Evolutionary conservation across 1,140 invertebrate species (phyloP).

Genomic region (Penaeus japonicus): DNA sequence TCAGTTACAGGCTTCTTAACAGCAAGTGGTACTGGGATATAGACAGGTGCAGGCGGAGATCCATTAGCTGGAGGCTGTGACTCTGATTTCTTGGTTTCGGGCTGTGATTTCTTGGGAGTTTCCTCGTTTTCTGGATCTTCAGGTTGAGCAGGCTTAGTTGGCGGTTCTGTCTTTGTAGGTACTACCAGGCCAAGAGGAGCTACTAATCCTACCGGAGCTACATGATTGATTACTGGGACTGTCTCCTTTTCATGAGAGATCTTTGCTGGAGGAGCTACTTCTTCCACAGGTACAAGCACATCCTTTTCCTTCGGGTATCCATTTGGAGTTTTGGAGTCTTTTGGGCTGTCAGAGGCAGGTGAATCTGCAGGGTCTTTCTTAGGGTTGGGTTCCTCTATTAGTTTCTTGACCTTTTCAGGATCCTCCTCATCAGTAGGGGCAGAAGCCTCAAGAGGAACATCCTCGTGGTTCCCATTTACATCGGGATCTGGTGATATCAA

Average conservation of each 20-base stretch:
- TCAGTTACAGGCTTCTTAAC: constrained; percentile 29
- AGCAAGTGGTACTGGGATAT: constrained; percentile 12
- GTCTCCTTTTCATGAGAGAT: constrained; percentile 25
- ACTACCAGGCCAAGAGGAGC: background rate
- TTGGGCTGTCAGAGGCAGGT: background rate
- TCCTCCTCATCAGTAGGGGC: constrained; percentile 15
- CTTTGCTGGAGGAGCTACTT: constrained; percentile 28
- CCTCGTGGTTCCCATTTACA: constrained; percentile 43
- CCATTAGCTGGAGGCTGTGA: background rate
- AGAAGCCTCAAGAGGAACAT: constrained; percentile 33
- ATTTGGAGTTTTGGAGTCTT: background rate
- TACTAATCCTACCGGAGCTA: constrained; percentile 23
- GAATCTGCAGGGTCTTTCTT: background rate
- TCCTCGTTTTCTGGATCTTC: too few relatives aligned
- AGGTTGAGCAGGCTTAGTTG: too few relatives aligned
- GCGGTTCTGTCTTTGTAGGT: background rate
- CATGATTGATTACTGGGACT: background rate
- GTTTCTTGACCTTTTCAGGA: background rate
- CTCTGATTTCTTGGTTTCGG: background rate
- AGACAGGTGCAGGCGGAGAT: constrained; percentile 9
- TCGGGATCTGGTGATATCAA: constrained; percentile 34
- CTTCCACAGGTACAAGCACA: constrained; percentile 29
- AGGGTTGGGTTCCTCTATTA: background rate
- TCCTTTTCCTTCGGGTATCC: constrained; percentile 17
- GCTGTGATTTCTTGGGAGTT: background rate